Base-by-base conservation (phyloP, 1,140 invertebrate genomes). In the Drosophila eugracilis region DNA sequence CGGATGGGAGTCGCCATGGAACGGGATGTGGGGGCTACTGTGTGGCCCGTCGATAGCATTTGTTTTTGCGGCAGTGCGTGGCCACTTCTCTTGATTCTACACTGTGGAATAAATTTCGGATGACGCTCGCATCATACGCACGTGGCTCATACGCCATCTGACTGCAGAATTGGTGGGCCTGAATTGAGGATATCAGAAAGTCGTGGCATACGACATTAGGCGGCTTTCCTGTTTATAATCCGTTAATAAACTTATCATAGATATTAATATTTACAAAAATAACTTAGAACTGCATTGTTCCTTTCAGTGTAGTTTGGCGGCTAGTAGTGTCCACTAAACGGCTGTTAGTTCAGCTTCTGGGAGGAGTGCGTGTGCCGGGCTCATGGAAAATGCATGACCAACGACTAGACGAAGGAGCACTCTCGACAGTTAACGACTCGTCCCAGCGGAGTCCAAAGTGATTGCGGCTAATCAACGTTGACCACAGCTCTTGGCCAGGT, bases 351-450 rank as follows among this genome's bases (percentile, higher is more conserved):
- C 67, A 63, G 63, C 57, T 58, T 75, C 37, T 50, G 32, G 36
- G 47, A 21, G 42, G 44, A 34, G 57, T 74, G 47, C 45, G 52
- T 66, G 66, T 54, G 48, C 47, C 44, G 47, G 36, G 54, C 63
- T 86, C 81, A 85, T 85, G 83, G 73, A 85, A 85, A 88, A 85
- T 85, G 81, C 81, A 85, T 85, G 83, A 47, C 52, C 73, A 42
- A 37, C 52, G 81, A 62, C 67, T 86, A 86, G 81, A 80, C 73
- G 74, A 60, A 45, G 58, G 59, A 75, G 48, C 59, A 60, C 73
- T 66, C 73, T 75, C 52, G 72, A 57, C 55, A 77, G 81, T 80
- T 85, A 85, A 85, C 80, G 80, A 85, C 72, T 49, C 60, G 83
- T 85, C 81, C 78, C 81, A 39, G 53, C 37, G 81, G 83, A 74